A percentile compares a stretch with the other conserved stretches of the same genome.
phyloP scores from a whole-genome alignment of 2,797 vertebrate species.

The Perodicticus potto region DNA sequence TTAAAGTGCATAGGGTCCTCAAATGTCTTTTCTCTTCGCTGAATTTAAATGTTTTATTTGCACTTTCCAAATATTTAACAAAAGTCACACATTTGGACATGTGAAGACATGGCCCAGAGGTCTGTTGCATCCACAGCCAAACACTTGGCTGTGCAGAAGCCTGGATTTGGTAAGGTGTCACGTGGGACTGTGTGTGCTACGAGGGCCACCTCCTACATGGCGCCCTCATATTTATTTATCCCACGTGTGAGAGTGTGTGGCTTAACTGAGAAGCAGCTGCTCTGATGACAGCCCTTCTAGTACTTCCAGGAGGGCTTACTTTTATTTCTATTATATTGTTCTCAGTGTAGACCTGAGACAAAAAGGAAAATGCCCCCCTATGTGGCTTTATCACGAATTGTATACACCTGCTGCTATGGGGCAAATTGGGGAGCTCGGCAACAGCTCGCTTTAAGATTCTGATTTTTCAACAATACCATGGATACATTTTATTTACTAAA shows the following conservation, averaged over 20 bases:
- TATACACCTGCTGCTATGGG: no score
- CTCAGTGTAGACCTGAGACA: no score
- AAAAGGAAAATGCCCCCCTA: no score
- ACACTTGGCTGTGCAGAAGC: not conserved
- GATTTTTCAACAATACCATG: not conserved
- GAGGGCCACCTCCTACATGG: not conserved
- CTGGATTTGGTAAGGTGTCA: not conserved
- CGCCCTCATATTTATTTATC: not conserved
- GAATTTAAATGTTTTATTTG: not conserved
- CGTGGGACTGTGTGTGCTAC: not conserved
- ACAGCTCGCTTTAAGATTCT: not conserved
- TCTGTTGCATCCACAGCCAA: not conserved
- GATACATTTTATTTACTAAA: not conserved
- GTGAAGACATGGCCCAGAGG: no score
- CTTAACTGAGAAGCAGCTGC: not conserved
- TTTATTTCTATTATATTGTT: not conserved
- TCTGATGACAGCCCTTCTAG: not conserved
- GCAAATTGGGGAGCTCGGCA: not conserved
- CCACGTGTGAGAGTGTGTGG: not conserved
- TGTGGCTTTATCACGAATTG: not conserved
- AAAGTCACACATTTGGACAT: not conserved
- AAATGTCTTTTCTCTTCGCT: no score
- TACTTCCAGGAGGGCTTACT: not conserved
- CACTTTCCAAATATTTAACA: not conserved
- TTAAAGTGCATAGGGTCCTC: not conserved